These are phyloP conservation scores for Takifugu rubripes DNA, from an alignment of 2,797 vertebrate genomes.

Conservation along the genomic window DNA sequence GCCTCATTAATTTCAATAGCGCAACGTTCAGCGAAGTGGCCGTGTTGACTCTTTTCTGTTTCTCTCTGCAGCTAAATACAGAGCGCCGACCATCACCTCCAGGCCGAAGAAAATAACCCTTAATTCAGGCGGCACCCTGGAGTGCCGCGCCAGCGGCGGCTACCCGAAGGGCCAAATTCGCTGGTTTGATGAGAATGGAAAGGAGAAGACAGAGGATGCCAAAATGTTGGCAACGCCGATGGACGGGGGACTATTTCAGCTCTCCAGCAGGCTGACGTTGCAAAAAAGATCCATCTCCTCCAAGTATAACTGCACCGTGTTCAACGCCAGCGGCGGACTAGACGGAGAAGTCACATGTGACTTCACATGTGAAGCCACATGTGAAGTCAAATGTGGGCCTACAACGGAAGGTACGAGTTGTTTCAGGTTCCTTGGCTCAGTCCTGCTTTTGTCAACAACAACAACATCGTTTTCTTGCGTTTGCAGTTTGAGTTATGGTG, in stretches of 20 bases:
- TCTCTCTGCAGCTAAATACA: conserved; percentile 56
- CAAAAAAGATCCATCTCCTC: accelerated
- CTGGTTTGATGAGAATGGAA: conserved; percentile 41
- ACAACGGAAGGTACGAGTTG: background rate
- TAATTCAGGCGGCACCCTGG: background rate
- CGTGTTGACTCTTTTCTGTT: background rate
- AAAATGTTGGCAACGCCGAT: accelerated
- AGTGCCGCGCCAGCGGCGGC: conserved; percentile 51
- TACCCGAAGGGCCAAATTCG: conserved; percentile 54
- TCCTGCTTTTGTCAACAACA: too few species aligned
- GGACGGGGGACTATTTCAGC: conserved; percentile 26
- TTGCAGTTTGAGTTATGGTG: too few species aligned
- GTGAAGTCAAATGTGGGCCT: too few species aligned
- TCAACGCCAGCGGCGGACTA: conserved; percentile 24
- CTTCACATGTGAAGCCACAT: too few species aligned
- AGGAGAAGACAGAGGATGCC: background rate
- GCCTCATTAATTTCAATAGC: background rate
- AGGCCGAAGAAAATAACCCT: accelerated
- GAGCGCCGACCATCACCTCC: accelerated
- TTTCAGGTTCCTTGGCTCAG: background rate
- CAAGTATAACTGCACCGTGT: conserved; percentile 52
- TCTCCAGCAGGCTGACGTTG: conserved; percentile 56
- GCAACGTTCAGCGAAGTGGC: background rate
- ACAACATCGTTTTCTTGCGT: too few species aligned
- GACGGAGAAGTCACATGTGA: background rate